phyloP scores from a whole-genome alignment of 2,888 invertebrate genomes.

The Pecten maximus region DNA sequence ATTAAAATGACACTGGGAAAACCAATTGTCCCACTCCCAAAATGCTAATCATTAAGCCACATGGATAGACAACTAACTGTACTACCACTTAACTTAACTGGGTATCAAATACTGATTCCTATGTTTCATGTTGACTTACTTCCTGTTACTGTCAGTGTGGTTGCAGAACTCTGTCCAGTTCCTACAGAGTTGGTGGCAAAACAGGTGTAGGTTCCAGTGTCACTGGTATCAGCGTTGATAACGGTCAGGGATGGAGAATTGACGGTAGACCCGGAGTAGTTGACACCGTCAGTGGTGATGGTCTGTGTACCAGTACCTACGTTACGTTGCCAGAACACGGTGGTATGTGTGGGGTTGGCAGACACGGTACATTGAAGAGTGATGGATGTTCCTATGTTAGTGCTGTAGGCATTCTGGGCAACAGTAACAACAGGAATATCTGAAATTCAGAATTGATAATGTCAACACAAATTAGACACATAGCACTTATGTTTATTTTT shows the following conservation, averaged over 20 bases:
- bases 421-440: conserved; percentile 31
- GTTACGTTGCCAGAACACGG: conserved; percentile 43
- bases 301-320: neutral
- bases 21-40: too few species aligned
- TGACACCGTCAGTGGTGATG: too few species aligned
- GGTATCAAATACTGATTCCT: too few species aligned
- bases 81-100: neutral
- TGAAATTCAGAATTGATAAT: neutral
- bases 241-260: too few species aligned
- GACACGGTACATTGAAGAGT: conserved; percentile 38
- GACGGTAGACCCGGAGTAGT: too few species aligned
- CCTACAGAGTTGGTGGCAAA: neutral
- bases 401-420: conserved; percentile 34
- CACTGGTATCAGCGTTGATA: too few species aligned
- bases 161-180: neutral
- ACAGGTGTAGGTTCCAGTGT: conserved; percentile 17
- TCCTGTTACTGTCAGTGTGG: neutral
- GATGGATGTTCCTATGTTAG: conserved; percentile 39
- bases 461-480: too few species aligned
- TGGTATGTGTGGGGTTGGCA: conserved; percentile 37
- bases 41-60: too few species aligned
- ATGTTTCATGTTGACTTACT: neutral
- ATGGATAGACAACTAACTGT: too few species aligned
- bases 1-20: too few species aligned
- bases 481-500: too few species aligned